These are phyloP conservation scores for Drosophila ercepeae DNA, from an alignment of 1,140 invertebrate genomes.

Conservation along the genomic window DNA sequence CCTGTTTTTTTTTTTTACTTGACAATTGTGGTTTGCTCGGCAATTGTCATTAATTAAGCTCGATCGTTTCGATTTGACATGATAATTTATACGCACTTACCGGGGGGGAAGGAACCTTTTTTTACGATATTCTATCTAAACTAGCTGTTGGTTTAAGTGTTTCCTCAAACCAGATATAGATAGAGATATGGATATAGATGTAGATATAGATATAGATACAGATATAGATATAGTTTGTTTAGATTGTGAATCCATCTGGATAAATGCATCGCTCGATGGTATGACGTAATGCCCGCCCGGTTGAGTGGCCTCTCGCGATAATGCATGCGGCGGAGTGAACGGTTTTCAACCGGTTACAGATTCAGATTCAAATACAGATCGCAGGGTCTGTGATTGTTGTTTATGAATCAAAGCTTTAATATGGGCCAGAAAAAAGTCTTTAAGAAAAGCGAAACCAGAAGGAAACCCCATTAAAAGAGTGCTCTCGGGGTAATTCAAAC, in stretches of 20 bases:
- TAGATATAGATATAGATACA: too few species aligned
- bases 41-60: conserved; percentile 68
- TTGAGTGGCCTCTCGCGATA: conserved; percentile 46
- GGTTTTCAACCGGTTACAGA: conserved; percentile 38
- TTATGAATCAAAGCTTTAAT: not conserved
- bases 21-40: conserved; percentile 12
- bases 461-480: not conserved
- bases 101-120: conserved; percentile 23
- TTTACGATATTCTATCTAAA: conserved; percentile 24
- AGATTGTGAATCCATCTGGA: conserved; percentile 37
- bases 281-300: conserved; percentile 36
- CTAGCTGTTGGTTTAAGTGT: conserved; percentile 7
- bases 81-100: conserved; percentile 67
- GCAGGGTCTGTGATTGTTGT: not conserved
- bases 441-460: not conserved
- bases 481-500: conserved; percentile 16
- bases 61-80: conserved; percentile 63
- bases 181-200: not conserved
- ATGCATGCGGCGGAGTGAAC: conserved; percentile 31
- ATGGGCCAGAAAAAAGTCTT: too few species aligned
- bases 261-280: conserved; percentile 30
- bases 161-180: not conserved
- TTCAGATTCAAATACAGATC: conserved; percentile 10
- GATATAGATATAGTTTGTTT: not conserved
- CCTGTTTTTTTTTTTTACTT: conserved; percentile 54